Percentiles rank a stretch among this genome's conserved stretches.
Conservation (phyloP, 2,113 vertebrate genomes). For the Percopsis transmontana region DNA sequence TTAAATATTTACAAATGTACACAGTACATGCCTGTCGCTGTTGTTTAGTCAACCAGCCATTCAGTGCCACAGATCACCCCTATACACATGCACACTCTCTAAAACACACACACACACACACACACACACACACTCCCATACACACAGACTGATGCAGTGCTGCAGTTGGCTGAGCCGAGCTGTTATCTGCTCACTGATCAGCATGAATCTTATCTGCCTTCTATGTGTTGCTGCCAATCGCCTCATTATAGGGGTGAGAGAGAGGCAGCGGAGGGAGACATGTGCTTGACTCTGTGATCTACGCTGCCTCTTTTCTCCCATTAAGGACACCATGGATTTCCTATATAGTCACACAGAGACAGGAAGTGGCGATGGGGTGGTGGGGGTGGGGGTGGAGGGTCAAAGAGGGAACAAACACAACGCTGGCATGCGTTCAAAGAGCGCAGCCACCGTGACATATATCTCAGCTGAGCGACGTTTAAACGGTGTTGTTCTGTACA, state of each 20-base stretch:
- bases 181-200: slow-evolving; percentile 53
- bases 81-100: slow-evolving; percentile 2
- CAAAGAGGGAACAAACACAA: background rate
- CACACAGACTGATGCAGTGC: slow-evolving; percentile 10
- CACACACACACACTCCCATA: background rate
- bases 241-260: slow-evolving; percentile 46
- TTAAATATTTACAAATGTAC: background rate
- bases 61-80: background rate
- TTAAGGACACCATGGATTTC: slow-evolving; percentile 63
- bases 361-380: slow-evolving; percentile 32
- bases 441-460: background rate
- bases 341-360: slow-evolving; percentile 44
- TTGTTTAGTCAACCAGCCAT: slow-evolving; percentile 5
- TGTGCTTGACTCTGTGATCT: slow-evolving; percentile 57
- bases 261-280: slow-evolving; percentile 27
- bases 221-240: slow-evolving; percentile 44
- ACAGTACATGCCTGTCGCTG: background rate
- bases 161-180: slow-evolving; percentile 37
- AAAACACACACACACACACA: slow-evolving; percentile 1
- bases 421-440: slow-evolving; percentile 15
- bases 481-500: background rate
- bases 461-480: background rate
- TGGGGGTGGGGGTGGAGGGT: background rate
- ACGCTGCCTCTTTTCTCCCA: slow-evolving; percentile 49
- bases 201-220: slow-evolving; percentile 55